A percentile compares a stretch with the other conserved stretches of the same genome.
These are phyloP conservation scores for Lampris megalopsis DNA, from an alignment of 2,113 vertebrate species.

Conservation along the genomic window DNA sequence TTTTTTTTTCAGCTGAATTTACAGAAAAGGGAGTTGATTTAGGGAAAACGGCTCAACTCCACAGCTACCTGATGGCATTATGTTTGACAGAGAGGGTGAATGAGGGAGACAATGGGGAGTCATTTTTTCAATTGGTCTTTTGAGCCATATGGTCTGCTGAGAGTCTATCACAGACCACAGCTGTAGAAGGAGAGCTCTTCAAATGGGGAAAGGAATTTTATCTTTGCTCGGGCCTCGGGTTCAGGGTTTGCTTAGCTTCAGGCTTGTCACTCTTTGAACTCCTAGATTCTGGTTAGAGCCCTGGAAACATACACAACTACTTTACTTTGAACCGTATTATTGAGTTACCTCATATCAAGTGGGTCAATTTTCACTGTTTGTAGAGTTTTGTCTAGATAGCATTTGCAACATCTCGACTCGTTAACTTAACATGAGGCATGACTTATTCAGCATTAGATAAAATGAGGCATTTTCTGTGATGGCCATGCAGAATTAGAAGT, in stretches of 20 bases:
- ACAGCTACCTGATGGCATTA: conserved; percentile 49
- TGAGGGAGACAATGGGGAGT: conserved; percentile 33
- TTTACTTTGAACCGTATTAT: not conserved
- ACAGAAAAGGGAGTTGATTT: conserved; percentile 47
- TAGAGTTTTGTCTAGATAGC: too few species aligned
- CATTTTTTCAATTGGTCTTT: conserved; percentile 31
- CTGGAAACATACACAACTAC: not conserved
- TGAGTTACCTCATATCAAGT: not conserved
- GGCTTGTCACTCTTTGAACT: not conserved
- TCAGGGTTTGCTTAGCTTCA: conserved; percentile 3
- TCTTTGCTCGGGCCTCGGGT: conserved; percentile 16
- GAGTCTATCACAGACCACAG: conserved; percentile 38
- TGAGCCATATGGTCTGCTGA: conserved; percentile 58
- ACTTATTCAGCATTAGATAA: too few species aligned
- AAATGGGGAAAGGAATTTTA: conserved; percentile 15
- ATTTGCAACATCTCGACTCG: too few species aligned
- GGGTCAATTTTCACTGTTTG: not conserved
- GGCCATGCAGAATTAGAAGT: too few species aligned
- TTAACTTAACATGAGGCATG: too few species aligned
- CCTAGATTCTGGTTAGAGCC: not conserved
- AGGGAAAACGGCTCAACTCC: conserved; percentile 35
- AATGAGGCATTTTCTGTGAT: too few species aligned
- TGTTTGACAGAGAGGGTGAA: conserved; percentile 45
- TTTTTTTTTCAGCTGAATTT: conserved; percentile 68
- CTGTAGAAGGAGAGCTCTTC: conserved; percentile 9